Base-by-base conservation (phyloP, 2,888 invertebrate species). In the Ochropleura plecta region DNA sequence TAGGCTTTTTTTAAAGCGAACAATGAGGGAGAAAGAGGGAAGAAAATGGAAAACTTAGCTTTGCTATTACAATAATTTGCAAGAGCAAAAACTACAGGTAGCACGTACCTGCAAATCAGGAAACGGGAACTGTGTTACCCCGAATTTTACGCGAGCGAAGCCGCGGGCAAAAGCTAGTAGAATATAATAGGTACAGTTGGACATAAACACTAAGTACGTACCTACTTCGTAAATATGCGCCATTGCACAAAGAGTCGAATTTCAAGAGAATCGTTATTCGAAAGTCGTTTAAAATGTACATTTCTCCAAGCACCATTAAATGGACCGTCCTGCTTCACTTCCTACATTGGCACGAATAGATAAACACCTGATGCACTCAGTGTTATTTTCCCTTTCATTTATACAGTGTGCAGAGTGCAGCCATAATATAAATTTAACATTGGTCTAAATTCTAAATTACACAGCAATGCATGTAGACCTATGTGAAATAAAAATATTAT, bases 361-460 rank as follows among this genome's bases (percentile, higher is more conserved):
- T 70, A 80, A 62, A 68, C 81, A 83, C 70, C 67, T 75, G 79
- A 79, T 83, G n/a, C 64, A 60, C 57, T 79, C 20, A 12, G 10
- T 16, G 20, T 20, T 53, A 67, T 59, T 66, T 82, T 82, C 20
- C 44, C 30, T 57, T 65, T 78, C n/a, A 14, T 30, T 10, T 16
- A 8, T 51, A n/a, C 1, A 30, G n/a, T n/a, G n/a, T n/a, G n/a
- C n/a, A 51, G 18, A 70, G 14, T 44, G n/a, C 8, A 44, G 57
- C 16, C 30, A 57, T 30, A 16, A 3, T 14, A 14, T 14, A 57
- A 12, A 57, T 30, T 3, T 16, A 14, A 16, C 8, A 59, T 16
- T 59, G 8, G 30, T 40, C 57, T 59, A 59, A 57, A 57, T 57
- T 16, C 1, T 57, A 30, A 30, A 40, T 16, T 16, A 46, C 46